Base-by-base conservation (phyloP, 2,113 vertebrate genomes). In the Taxidea taxus region DNA sequence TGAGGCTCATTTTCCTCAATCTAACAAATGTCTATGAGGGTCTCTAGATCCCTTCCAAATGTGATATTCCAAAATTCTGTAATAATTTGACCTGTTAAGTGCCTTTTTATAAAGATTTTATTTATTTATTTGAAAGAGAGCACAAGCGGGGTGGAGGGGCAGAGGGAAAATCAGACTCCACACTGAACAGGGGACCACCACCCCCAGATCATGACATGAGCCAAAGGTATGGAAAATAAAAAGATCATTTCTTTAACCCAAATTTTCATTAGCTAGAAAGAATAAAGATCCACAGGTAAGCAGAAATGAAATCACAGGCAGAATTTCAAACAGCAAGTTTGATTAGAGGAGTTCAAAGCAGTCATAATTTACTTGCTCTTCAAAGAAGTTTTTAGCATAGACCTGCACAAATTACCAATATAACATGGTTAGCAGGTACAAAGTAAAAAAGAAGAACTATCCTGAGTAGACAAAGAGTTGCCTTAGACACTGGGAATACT, bases 271-370 rank as follows among this genome's bases (percentile, higher is more conserved):
- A 94, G 23, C 78, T 94, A 47, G 74, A 84, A 89, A 94, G 49
- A 94, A 95, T 91, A 93, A 93, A 94, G 15, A 37, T 82, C 72
- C 47, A 42, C 7, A 21, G 27, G 47, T 87, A 77, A 90, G 87
- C 80, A 96, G 77, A 87, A 84, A 14, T 70, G 49, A 97, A 97
- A 93, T 92, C 68, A 84, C 29, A 51, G 92, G 20, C 78, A 92
- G 90, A 96, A 95, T 97, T 94, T 89, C 78, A 80, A 94, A 94
- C 21, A 91, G 68, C 60, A 74, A 82, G 37, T 44, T 81, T 94
- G 77, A 97, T 97, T 96, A 94, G 44, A 92, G 60, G 66, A 95
- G 49, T 95, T 97, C 89, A 91, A 97, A 97, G 93, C 37, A 56
- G 12, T 44, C 68, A 70, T 75, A 86, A 96, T 90, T 94, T 47